phyloP scores from a whole-genome alignment of 2,797 vertebrate genomes.

The Amblyraja radiata region DNA sequence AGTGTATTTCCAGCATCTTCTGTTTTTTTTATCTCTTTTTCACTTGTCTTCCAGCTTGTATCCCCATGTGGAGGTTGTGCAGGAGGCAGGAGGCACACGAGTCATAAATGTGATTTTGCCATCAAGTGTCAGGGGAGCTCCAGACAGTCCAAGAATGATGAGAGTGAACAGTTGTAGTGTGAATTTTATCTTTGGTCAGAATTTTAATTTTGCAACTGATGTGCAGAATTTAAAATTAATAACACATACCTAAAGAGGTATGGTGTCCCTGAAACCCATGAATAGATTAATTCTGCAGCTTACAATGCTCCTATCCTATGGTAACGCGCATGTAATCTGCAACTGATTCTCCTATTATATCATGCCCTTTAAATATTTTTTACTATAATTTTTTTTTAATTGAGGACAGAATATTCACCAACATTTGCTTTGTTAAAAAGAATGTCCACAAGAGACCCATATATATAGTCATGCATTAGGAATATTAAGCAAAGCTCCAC shows the following conservation, averaged over 20 bases:
- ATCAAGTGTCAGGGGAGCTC: neutral
- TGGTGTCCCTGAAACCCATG: too few relatives aligned
- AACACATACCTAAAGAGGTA: neutral
- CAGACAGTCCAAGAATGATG: neutral
- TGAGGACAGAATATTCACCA: neutral
- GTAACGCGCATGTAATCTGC: neutral
- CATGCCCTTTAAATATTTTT: neutral
- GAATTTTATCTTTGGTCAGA: too few relatives aligned
- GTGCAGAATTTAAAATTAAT: neutral
- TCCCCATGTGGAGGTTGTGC: neutral
- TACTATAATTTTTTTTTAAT: too few relatives aligned
- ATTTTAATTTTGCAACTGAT: neutral
- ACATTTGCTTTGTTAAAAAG: neutral
- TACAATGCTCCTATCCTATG: neutral
- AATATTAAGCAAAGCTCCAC: neutral
- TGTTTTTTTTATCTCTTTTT: too few relatives aligned
- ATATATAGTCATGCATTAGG: neutral
- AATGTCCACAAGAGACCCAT: neutral
- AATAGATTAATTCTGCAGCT: neutral
- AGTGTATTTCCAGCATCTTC: neutral
- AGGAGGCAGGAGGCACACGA: too few relatives aligned
- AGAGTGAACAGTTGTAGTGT: neutral
- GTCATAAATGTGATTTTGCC: conserved; percentile 1
- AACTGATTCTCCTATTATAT: neutral
- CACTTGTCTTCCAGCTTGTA: too few relatives aligned